Percentiles rank a stretch among this genome's conserved stretches.
Evolutionary conservation across 2,888 invertebrate species (phyloP).

Genomic region (Tridacna gigas): DNA sequence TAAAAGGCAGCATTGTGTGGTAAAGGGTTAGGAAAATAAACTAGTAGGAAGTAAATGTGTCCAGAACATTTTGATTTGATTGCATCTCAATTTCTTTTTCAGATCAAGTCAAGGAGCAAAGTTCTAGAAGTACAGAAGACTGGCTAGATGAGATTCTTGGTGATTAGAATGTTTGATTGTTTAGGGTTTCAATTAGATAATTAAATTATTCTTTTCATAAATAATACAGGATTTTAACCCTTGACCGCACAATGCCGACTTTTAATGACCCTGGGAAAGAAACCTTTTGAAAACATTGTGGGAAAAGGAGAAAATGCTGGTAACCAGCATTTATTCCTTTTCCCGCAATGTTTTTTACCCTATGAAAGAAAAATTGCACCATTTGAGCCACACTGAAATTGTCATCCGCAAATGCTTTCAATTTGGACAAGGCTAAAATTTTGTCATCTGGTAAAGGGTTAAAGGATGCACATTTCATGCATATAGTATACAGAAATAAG

Average conservation of each 20-base stretch:
- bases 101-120: neutral
- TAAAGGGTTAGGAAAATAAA: too few relatives aligned
- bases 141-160: constrained; percentile 16
- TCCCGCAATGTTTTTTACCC: neutral
- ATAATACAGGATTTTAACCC: too few relatives aligned
- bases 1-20: too few relatives aligned
- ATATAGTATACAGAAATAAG: too few relatives aligned
- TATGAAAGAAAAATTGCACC: neutral
- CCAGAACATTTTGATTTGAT: too few relatives aligned
- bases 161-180: neutral
- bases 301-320: neutral
- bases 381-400: neutral
- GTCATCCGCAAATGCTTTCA: neutral
- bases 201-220: too few relatives aligned
- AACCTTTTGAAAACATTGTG: neutral
- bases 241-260: neutral
- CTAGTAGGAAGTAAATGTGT: too few relatives aligned
- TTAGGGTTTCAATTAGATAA: neutral
- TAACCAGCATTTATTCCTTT: neutral
- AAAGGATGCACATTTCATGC: too few relatives aligned
- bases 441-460: neutral
- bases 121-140: neutral
- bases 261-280: neutral
- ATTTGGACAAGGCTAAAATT: neutral
- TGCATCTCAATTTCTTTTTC: neutral